Evolutionary conservation across 2,797 vertebrate genomes (phyloP), one percentile per base, ranked within the genome.

Genomic region (Sciaenops ocellatus): DNA sequence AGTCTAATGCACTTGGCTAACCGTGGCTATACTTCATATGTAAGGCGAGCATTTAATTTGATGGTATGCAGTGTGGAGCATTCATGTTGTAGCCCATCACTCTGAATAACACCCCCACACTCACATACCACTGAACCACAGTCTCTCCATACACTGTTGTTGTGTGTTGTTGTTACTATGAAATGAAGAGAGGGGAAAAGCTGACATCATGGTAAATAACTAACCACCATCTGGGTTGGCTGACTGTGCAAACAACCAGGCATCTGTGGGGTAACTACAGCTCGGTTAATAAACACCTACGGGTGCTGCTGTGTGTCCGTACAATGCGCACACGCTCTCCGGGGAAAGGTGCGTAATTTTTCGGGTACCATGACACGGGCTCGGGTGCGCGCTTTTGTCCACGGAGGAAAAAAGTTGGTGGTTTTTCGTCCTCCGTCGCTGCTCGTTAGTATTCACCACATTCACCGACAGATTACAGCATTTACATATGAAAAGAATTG

Each of bases 401-500:
- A 51, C 13, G 34, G 17, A 26, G 4, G 76, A 0, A 1, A 8
- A 72, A 86, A 85, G 69, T 80, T 70, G 76, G 78, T 79, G 72
- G 76, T 83, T 83, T 83, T 87, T 82, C 79, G 82, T 85, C 46
- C 62, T 57, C 34, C 78, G 50, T 75, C 46, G 62, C 67, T 34
- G 77, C 91, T 95, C 80, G 87, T 96, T 96, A 93, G 94, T 96
- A 96, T 96, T 94, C 96, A 89, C 79, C 85, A 93, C 94, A 89
- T 91, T 95, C 91, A 69, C 87, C 90, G 90, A 93, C 92, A 88
- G 93, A 95, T 95, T 93, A 95, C 95, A 94, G 83, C 91, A 96
- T 96, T 95, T 95, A 89, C 96, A 96, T 96, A 92, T 96, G 96
- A 96, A 96, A 94, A 82, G 94, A 87, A 85, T 89, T 86, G 87